These are phyloP conservation scores for Xiphophorus birchmanni DNA, from an alignment of 2,797 vertebrate genomes.

Conservation along the genomic window DNA sequence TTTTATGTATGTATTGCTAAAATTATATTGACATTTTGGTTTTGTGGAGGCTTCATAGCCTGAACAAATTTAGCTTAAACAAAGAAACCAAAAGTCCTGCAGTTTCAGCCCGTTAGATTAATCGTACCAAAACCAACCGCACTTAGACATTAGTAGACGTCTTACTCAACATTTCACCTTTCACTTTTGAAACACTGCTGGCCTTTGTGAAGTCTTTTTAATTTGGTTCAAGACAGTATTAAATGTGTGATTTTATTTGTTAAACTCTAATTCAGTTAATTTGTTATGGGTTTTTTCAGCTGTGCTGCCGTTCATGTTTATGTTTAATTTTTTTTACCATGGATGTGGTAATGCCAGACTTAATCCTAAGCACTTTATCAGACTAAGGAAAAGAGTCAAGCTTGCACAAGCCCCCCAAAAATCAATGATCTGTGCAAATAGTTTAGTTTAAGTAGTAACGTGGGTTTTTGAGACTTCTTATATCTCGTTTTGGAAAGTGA, in stretches of 20 bases:
- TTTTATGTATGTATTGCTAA: neutral
- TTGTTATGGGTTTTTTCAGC: neutral
- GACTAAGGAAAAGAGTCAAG: conserved; percentile 25
- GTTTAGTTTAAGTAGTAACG: conserved; percentile 63
- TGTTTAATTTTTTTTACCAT: neutral
- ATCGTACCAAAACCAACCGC: neutral
- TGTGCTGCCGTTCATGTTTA: conserved; percentile 9
- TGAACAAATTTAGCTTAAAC: neutral
- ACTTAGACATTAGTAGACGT: neutral
- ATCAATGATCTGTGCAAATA: conserved; percentile 60
- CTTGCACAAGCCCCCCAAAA: conserved; percentile 40
- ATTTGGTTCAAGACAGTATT: neutral
- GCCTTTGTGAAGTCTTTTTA: neutral
- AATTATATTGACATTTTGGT: neutral
- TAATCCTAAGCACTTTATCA: conserved; percentile 30
- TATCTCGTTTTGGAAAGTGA: conserved; percentile 58
- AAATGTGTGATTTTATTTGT: neutral
- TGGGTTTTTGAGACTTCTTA: conserved; percentile 55
- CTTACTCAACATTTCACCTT: neutral
- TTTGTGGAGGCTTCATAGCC: neutral
- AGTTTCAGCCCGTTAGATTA: neutral
- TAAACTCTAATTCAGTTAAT: neutral
- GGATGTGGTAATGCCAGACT: conserved; percentile 34
- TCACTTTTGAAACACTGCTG: neutral
- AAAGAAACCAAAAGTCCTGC: neutral